Conservation (phyloP, 2,113 vertebrate species). For the Piaya cayana region DNA sequence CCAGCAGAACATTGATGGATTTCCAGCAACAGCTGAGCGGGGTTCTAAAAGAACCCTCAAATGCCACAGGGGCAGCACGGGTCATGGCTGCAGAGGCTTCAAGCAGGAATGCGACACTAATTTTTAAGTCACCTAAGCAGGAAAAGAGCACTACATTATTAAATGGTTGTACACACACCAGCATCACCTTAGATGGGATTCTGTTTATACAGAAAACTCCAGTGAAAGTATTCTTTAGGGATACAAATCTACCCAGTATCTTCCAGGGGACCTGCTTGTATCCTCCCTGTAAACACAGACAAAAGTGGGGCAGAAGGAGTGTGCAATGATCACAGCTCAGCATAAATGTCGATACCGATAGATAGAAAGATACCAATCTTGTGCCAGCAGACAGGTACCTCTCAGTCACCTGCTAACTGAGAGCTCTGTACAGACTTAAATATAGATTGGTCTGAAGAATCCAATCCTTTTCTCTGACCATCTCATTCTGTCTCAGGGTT, state of each 20-base stretch:
- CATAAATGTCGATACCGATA: neutral
- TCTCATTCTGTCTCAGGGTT: neutral
- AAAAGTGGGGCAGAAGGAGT: neutral
- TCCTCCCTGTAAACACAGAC: neutral
- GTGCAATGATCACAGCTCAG: neutral
- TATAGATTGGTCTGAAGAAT: neutral
- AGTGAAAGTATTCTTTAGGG: neutral
- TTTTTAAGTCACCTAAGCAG: neutral
- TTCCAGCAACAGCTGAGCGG: neutral
- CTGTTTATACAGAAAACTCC: accelerated
- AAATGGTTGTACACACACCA: neutral
- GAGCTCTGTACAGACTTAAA: neutral
- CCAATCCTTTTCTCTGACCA: neutral
- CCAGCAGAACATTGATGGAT: neutral
- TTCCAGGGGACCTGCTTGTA: neutral
- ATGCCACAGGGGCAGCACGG: accelerated
- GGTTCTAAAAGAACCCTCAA: neutral
- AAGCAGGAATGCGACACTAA: neutral
- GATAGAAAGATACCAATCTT: neutral
- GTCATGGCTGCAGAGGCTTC: neutral
- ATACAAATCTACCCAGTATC: neutral
- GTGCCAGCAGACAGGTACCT: neutral
- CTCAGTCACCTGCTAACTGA: too few species aligned
- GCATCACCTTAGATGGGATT: neutral
- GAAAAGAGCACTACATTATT: neutral